Evolutionary conservation across 1,140 invertebrate genomes (phyloP).

Genomic region (Plectus sambesii): DNA sequence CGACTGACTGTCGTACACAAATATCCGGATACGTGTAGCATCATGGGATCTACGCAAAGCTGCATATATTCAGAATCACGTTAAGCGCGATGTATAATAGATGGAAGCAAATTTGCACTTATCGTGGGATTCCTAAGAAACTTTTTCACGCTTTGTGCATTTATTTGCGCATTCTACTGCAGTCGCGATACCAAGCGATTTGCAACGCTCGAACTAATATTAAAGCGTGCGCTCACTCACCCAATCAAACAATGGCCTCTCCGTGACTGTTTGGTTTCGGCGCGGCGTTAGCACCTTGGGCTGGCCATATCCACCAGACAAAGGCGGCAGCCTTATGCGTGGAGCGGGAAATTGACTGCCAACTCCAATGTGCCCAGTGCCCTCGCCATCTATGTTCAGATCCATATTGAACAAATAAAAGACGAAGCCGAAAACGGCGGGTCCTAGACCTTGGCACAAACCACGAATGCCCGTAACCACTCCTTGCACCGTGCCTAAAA

Average conservation of each 20-base stretch:
- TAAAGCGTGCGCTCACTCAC: conserved; percentile 8
- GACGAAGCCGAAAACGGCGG: conserved; percentile 90
- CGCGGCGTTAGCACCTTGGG: conserved; percentile 32
- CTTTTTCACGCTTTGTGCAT: neutral
- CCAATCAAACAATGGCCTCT: conserved; percentile 2
- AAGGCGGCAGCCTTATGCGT: conserved; percentile 33
- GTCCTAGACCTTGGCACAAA: conserved; percentile 57
- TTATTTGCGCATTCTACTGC: too few relatives aligned
- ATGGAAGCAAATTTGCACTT: too few relatives aligned
- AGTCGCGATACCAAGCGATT: too few relatives aligned
- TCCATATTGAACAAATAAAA: conserved; percentile 98
- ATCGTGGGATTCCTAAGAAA: too few relatives aligned
- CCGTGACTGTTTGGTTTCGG: conserved; percentile 28
- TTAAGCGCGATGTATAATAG: too few relatives aligned
- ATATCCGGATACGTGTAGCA: too few relatives aligned
- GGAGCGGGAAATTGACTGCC: conserved; percentile 40
- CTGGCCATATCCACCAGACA: conserved; percentile 12
- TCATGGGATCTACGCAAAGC: too few relatives aligned
- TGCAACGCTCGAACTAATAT: conserved; percentile 7
- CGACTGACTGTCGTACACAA: too few relatives aligned
- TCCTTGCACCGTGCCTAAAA: conserved; percentile 77
- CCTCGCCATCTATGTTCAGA: conserved; percentile 50
- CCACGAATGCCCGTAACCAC: conserved; percentile 68
- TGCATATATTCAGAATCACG: too few relatives aligned
- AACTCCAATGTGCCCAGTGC: conserved; percentile 35